Percentiles rank a stretch among this genome's conserved stretches.
These are phyloP conservation scores for Enteromius fasciolatus DNA, from an alignment of 2,797 vertebrate species.

Conservation along the genomic window DNA sequence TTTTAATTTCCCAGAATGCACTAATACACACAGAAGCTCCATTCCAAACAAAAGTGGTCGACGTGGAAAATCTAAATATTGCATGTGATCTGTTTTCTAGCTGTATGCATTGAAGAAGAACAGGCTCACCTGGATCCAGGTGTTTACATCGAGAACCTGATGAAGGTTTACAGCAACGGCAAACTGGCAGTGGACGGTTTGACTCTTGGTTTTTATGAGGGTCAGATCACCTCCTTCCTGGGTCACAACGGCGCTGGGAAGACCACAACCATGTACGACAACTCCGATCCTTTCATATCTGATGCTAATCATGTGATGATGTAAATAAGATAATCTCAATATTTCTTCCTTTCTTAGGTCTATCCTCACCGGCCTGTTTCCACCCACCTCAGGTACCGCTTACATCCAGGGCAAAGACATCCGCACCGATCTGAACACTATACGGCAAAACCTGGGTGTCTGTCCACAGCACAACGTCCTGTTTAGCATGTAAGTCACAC, in stretches of 20 bases:
- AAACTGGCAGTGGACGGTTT: constrained; percentile 95
- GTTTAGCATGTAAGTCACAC: constrained; percentile 84
- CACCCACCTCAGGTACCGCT: constrained; percentile 94
- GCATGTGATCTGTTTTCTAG: constrained; percentile 64
- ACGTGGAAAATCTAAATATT: not conserved
- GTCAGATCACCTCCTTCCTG: constrained; percentile 96
- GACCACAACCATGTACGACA: constrained; percentile 96
- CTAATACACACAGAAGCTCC: not conserved
- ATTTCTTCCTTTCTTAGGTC: constrained; percentile 79
- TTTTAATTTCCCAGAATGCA: too few species aligned
- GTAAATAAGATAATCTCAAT: not conserved
- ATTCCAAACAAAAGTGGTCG: not conserved
- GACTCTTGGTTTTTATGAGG: constrained; percentile 93
- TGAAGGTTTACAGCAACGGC: constrained; percentile 94
- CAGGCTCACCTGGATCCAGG: constrained; percentile 90
- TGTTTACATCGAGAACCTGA: constrained; percentile 94
- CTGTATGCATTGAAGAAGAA: constrained; percentile 91
- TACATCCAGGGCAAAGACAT: constrained; percentile 97
- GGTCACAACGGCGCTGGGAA: constrained; percentile 98
- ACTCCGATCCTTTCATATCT: not conserved
- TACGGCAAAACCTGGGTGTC: constrained; percentile 93
- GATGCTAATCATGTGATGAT: not conserved
- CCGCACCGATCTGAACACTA: constrained; percentile 87
- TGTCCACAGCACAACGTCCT: constrained; percentile 99
- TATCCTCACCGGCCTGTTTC: constrained; percentile 95